These are phyloP conservation scores for Reinhardtius hippoglossoides DNA, from an alignment of 2,113 vertebrate species.

Conservation along the genomic window DNA sequence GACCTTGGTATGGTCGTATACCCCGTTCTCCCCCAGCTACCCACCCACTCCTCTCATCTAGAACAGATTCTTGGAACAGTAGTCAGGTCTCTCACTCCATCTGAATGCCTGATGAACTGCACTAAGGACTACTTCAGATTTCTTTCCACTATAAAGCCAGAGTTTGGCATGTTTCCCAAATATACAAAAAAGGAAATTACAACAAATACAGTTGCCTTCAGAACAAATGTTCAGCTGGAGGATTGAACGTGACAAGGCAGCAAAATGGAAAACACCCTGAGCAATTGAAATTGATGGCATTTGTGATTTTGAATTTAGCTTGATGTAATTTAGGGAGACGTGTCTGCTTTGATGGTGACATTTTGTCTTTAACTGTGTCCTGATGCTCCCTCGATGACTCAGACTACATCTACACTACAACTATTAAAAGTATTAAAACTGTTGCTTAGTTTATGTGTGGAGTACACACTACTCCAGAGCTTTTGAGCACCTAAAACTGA, in stretches of 20 bases:
- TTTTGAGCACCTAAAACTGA: too few species aligned
- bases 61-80: constrained; percentile 54
- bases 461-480: too few species aligned
- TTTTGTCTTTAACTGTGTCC: background rate
- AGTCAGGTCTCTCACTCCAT: constrained; percentile 45
- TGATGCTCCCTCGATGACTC: too few species aligned
- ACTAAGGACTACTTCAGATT: constrained; percentile 1
- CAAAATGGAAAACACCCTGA: constrained; percentile 3
- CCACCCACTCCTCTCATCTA: background rate
- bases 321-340: background rate
- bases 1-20: constrained; percentile 43
- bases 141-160: constrained; percentile 21
- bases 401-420: too few species aligned
- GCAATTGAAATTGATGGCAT: background rate
- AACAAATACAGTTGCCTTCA: background rate
- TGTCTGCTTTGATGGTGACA: background rate
- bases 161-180: constrained; percentile 20
- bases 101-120: constrained; percentile 21
- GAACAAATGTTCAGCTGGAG: constrained; percentile 13
- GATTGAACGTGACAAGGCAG: background rate
- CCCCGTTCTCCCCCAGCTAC: background rate
- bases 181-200: constrained; percentile 18
- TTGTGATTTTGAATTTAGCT: constrained; percentile 16
- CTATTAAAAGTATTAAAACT: too few species aligned
- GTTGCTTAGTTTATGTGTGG: too few species aligned